Evolutionary conservation across 2,113 vertebrate genomes (phyloP).

Genomic region (Mustelus asterias): DNA sequence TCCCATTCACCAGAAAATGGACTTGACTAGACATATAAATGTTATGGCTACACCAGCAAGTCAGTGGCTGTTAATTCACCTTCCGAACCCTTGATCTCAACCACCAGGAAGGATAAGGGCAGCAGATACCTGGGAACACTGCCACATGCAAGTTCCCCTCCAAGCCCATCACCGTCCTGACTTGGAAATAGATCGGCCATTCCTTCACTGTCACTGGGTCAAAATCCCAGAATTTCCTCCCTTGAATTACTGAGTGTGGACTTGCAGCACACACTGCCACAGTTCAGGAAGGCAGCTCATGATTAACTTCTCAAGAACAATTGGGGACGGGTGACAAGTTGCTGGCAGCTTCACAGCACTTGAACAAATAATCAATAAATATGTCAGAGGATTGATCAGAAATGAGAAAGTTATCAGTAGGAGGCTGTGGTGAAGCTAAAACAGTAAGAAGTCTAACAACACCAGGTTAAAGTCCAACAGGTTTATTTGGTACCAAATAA

Average conservation of each 20-base stretch:
- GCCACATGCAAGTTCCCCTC: neutral
- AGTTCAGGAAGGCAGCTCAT: too few relatives aligned
- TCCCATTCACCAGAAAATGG: too few relatives aligned
- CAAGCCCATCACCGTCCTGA: neutral
- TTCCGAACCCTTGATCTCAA: neutral
- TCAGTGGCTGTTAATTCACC: neutral
- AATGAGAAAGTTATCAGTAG: neutral
- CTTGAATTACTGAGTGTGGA: neutral
- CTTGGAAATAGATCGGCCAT: neutral
- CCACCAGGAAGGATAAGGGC: neutral
- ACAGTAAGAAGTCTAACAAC: too few relatives aligned
- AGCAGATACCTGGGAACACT: neutral
- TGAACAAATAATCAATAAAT: neutral
- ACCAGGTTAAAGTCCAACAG: too few relatives aligned
- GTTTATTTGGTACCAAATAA: too few relatives aligned
- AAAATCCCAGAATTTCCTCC: neutral
- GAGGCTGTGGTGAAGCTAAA: neutral
- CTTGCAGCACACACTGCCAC: too few relatives aligned
- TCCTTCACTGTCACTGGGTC: neutral
- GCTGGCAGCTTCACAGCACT: too few relatives aligned
- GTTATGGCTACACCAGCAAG: too few relatives aligned
- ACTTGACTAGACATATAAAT: too few relatives aligned
- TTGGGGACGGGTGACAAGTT: too few relatives aligned
- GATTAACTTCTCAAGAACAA: too few relatives aligned
- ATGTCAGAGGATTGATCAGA: neutral